Percentiles rank a stretch among this genome's conserved stretches.
These are phyloP conservation scores for Rhincodon typus DNA, from an alignment of 2,797 vertebrate genomes.

Conservation along the genomic window DNA sequence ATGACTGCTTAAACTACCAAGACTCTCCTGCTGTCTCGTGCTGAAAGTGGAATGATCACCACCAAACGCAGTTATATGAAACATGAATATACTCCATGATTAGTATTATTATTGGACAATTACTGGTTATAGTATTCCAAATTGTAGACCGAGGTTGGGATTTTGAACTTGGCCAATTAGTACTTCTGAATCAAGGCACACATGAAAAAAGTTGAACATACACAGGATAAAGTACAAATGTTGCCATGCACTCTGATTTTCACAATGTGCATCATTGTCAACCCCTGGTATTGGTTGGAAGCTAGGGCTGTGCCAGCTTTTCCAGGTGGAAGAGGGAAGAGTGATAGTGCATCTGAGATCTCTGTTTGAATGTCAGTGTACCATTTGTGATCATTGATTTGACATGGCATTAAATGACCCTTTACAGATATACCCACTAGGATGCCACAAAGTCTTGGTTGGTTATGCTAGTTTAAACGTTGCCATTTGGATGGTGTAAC, in stretches of 20 bases:
- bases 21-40: too few relatives aligned
- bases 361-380: background rate
- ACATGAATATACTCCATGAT: background rate
- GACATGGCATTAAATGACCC: background rate
- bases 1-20: background rate
- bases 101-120: background rate
- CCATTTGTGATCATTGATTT: background rate
- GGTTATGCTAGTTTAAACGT: background rate
- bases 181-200: background rate
- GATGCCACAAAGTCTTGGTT: background rate
- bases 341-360: background rate
- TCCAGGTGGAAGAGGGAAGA: background rate
- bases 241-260: background rate
- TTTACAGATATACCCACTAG: background rate
- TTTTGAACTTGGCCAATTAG: background rate
- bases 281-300: background rate
- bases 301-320: background rate
- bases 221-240: background rate
- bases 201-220: too few relatives aligned
- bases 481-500: background rate
- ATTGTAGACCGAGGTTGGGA: background rate
- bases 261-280: background rate
- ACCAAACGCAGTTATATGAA: background rate
- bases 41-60: background rate
- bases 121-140: background rate